Evolutionary conservation across 2,113 vertebrate species (phyloP), one percentile per base, ranked within the genome.

Genomic region (Phylloscopus trochiloides): DNA sequence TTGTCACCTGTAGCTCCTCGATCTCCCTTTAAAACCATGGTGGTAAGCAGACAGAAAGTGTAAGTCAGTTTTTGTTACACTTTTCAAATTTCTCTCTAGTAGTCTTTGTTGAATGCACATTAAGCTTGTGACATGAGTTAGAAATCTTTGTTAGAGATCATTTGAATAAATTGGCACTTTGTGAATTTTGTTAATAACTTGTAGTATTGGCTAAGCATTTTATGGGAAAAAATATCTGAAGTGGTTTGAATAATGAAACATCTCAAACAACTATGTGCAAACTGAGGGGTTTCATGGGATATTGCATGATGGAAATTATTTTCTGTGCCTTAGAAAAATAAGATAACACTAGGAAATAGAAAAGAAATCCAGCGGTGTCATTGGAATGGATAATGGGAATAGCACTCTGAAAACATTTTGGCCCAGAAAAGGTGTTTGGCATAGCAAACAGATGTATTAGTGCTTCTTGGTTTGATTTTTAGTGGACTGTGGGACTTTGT

Each of bases 1-100:
- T 98, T 98, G 94, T 99, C 98, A n/a, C 98, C 98, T 80, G 94
- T 96, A 84, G 97, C 89, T 76, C 98, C 99, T 93, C 98, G 98
- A 93, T 98, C 98, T 75, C 98, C 98, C 98, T 99, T 95, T 38
- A 90, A 96, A 90, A 75, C 58, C 68, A 50, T 5, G 6, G 66
- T 74, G 74, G 36, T 88, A 72, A 78, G 74, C 54, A 81, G 51
- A 94, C 6, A 96, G 61, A 81, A 87, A 70, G 12, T 45, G 0
- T 45, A 62, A 70, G 54, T 90, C 88, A 92, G 51, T 47, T 94
- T 88, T 95, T 93, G 43, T 68, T 86, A 47, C 31, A 50, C 36
- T 70, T 87, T 34, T 62, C 26, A 65, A 47, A 40, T 75, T 81
- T 92, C 16, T 82, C 17, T 91, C 10, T 73, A 61, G 14, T 31